Conservation (phyloP, 2,797 vertebrate genomes). For the Australoheros facetus region DNA sequence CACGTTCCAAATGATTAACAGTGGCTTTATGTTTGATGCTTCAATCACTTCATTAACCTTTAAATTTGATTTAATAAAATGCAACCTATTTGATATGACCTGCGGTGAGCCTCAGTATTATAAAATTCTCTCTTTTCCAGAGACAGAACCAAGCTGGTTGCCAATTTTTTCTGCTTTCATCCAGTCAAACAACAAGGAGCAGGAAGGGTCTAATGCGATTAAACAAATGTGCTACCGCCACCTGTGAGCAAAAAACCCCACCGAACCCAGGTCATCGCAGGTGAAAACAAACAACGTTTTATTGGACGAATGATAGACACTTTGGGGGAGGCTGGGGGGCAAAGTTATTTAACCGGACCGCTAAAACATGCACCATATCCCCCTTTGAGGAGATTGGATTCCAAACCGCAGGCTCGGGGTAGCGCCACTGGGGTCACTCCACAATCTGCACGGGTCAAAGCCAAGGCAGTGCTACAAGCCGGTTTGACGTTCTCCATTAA, state of each 20-base stretch:
- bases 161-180: conserved; percentile 6
- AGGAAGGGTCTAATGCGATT: conserved; percentile 53
- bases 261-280: conserved; percentile 50
- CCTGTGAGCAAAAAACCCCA: conserved; percentile 22
- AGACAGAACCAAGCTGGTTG: conserved; percentile 14
- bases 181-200: conserved; percentile 8
- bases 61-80: conserved; percentile 31
- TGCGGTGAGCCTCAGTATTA: conserved; percentile 4
- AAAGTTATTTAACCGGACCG: conserved; percentile 70
- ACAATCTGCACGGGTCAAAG: conserved; percentile 80
- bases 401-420: conserved; percentile 62
- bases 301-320: conserved; percentile 68
- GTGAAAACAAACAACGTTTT: conserved; percentile 69
- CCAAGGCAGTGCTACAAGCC: conserved; percentile 66
- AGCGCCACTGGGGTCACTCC: conserved; percentile 68
- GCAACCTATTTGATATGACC: conserved; percentile 15
- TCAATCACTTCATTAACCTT: conserved; percentile 46
- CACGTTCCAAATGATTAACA: conserved; percentile 45
- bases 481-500: conserved; percentile 78
- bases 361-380: conserved; percentile 76
- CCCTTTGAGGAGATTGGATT: conserved; percentile 79
- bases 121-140: not conserved
- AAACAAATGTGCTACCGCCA: conserved; percentile 57
- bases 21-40: conserved; percentile 25
- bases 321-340: conserved; percentile 30